Evolutionary conservation across 2,888 invertebrate species (phyloP).

Genomic region (Parnassius smintheus): DNA sequence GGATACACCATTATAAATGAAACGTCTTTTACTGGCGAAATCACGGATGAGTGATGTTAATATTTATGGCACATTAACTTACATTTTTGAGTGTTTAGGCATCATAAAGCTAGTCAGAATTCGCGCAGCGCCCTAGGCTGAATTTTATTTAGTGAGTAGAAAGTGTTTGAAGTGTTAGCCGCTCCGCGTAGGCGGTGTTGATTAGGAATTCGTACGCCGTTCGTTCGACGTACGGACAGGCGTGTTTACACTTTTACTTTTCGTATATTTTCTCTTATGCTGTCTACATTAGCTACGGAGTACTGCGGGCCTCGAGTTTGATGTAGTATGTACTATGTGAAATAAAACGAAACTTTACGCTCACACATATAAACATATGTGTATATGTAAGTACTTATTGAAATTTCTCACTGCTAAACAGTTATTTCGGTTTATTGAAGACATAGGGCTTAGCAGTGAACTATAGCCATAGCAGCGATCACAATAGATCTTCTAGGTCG

Average conservation of each 20-base stretch:
- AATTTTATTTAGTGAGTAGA: conserved; percentile 39
- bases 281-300: conserved; percentile 18
- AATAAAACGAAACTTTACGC: too few relatives aligned
- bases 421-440: too few relatives aligned
- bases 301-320: neutral
- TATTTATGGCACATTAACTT: neutral
- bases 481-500: too few relatives aligned
- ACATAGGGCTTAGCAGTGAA: too few relatives aligned
- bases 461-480: too few relatives aligned
- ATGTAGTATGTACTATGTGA: too few relatives aligned
- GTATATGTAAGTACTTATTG: too few relatives aligned
- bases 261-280: conserved; percentile 37
- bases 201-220: conserved; percentile 47
- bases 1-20: too few relatives aligned
- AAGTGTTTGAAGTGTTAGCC: conserved; percentile 36
- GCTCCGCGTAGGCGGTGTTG: conserved; percentile 36
- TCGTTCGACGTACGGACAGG: conserved; percentile 38
- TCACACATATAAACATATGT: too few relatives aligned
- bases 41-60: conserved; percentile 11
- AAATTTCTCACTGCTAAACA: too few relatives aligned
- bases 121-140: conserved; percentile 17
- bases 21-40: neutral
- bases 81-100: conserved; percentile 4
- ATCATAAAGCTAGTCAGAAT: conserved; percentile 6
- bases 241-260: conserved; percentile 67